These are phyloP conservation scores for Nezara viridula DNA, from an alignment of 2,888 invertebrate genomes.

Conservation along the genomic window DNA sequence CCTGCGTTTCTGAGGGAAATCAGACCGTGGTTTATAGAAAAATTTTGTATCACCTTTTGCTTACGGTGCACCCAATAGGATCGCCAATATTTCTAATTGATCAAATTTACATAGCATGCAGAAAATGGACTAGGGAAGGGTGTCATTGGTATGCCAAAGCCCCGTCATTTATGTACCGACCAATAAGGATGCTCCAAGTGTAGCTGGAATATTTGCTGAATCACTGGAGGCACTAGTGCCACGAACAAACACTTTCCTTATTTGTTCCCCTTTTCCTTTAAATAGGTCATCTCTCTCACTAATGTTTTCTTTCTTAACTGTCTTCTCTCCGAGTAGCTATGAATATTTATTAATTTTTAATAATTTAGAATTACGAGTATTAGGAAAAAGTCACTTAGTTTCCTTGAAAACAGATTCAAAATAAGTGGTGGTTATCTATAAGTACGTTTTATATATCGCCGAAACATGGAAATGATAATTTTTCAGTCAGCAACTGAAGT, in stretches of 20 bases:
- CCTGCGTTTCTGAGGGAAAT: too few species aligned
- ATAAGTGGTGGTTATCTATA: too few species aligned
- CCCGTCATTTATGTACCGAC: slow-evolving; percentile 22
- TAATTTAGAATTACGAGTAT: too few species aligned
- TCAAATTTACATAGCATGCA: not conserved
- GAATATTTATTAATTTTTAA: not conserved
- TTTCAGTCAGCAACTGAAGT: too few species aligned
- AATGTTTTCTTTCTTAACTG: not conserved
- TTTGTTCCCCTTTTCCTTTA: not conserved
- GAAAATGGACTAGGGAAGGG: not conserved
- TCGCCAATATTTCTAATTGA: not conserved
- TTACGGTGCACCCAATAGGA: too few species aligned
- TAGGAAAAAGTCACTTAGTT: too few species aligned
- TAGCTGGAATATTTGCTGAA: slow-evolving; percentile 4
- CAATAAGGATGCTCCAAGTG: not conserved
- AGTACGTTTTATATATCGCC: too few species aligned
- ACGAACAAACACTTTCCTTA: not conserved
- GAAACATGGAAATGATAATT: too few species aligned
- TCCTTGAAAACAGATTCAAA: too few species aligned
- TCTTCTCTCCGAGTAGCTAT: not conserved
- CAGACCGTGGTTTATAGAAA: too few species aligned
- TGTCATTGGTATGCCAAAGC: slow-evolving; percentile 14
- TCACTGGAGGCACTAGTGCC: not conserved
- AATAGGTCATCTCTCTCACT: not conserved
- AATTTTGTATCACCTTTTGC: too few species aligned